Percentiles rank a stretch among this genome's conserved stretches.
These are phyloP conservation scores for Sus cebifrons DNA, from an alignment of 2,797 vertebrate genomes.

Conservation along the genomic window DNA sequence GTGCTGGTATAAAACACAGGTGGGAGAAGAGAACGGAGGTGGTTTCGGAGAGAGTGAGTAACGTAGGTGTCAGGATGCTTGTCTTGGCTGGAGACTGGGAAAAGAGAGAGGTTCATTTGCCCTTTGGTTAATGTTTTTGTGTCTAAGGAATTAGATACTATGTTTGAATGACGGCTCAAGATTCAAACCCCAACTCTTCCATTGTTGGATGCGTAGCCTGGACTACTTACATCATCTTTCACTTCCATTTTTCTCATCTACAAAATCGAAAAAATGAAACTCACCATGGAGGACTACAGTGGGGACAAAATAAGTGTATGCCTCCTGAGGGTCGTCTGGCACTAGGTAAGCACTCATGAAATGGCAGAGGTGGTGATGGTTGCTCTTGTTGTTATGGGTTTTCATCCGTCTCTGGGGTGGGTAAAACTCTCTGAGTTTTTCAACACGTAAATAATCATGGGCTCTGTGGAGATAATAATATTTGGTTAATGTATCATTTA, in stretches of 20 bases:
- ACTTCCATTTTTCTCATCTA: conserved; percentile 24
- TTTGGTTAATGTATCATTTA: conserved; percentile 12
- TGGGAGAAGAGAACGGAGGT: not conserved
- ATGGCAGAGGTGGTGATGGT: not conserved
- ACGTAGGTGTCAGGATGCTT: not conserved
- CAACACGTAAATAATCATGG: not conserved
- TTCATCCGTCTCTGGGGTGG: not conserved
- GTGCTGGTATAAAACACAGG: not conserved
- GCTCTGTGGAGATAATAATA: not conserved
- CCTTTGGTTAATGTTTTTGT: not conserved
- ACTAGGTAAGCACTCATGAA: not conserved
- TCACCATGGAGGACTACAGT: not conserved
- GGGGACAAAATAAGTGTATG: not conserved
- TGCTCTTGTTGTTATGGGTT: not conserved
- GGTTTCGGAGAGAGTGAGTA: not conserved
- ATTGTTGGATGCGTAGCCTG: not conserved
- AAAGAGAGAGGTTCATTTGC: not conserved
- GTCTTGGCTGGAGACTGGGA: not conserved
- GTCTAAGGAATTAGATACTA: not conserved
- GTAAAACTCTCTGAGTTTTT: not conserved
- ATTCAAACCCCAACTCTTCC: conserved; percentile 39
- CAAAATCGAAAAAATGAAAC: not conserved
- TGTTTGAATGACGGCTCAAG: conserved; percentile 22
- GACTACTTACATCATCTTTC: not conserved
- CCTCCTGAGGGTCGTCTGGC: not conserved